phyloP scores from a whole-genome alignment of 2,888 invertebrate genomes.

The Eumacrocentrus americanus region DNA sequence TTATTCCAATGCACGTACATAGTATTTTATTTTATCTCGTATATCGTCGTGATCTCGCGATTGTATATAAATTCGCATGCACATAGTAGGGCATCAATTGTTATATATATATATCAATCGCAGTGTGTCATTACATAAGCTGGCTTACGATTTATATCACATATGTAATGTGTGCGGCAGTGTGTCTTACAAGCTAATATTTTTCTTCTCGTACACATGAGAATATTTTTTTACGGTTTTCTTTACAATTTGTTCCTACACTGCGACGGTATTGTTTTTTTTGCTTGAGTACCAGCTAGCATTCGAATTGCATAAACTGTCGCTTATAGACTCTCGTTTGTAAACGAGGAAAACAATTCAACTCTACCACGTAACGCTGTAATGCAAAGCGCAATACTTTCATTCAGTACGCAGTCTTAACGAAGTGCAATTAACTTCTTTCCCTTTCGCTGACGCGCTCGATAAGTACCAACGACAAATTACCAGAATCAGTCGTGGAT shows the following conservation, averaged over 20 bases:
- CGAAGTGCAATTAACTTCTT: too few species aligned
- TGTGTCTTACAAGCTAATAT: slow-evolving; percentile 40
- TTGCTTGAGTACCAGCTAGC: slow-evolving; percentile 1
- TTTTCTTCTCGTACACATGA: neutral
- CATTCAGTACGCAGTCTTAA: too few species aligned
- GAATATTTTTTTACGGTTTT: slow-evolving; percentile 10
- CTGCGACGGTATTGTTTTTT: slow-evolving; percentile 10
- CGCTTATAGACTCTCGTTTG: too few species aligned
- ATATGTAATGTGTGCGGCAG: slow-evolving; percentile 53
- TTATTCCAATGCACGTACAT: too few species aligned
- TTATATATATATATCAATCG: slow-evolving; percentile 19
- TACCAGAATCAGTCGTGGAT: too few species aligned
- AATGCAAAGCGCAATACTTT: too few species aligned
- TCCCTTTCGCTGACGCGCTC: too few species aligned
- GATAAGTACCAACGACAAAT: too few species aligned
- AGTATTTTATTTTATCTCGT: too few species aligned
- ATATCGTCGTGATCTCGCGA: slow-evolving; percentile 4
- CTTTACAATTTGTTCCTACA: slow-evolving; percentile 20
- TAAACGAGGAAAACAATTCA: too few species aligned
- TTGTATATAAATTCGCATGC: slow-evolving; percentile 1
- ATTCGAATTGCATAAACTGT: neutral
- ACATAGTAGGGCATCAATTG: slow-evolving; percentile 6
- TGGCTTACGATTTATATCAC: slow-evolving; percentile 53
- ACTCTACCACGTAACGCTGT: too few species aligned
- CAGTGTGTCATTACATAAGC: slow-evolving; percentile 31